Percentiles rank a stretch among this genome's conserved stretches.
Conservation (phyloP, 2,797 vertebrate species). For the Myioborus melanocephalus region DNA sequence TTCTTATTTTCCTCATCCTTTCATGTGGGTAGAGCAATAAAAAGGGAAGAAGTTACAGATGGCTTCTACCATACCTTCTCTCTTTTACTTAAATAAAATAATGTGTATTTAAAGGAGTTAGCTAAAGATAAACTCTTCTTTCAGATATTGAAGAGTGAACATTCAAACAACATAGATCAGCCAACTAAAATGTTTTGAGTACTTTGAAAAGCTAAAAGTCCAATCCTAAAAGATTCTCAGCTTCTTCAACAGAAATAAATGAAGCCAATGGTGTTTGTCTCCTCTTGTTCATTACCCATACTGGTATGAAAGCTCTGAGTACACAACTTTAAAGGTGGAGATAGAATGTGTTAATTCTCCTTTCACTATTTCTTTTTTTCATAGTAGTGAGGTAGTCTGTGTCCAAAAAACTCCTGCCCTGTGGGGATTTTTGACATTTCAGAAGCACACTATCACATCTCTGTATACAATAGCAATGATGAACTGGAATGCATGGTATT, state of each 20-base stretch:
- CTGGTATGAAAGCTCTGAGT: neutral
- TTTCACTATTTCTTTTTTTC: neutral
- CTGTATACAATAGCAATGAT: neutral
- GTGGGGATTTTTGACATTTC: neutral
- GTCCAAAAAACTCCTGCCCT: neutral
- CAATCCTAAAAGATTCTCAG: neutral
- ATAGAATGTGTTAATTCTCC: neutral
- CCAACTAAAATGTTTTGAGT: neutral
- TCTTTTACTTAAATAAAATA: neutral
- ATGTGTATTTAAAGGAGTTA: neutral
- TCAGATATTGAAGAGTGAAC: neutral
- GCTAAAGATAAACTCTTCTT: neutral
- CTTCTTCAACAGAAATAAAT: neutral
- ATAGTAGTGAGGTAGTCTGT: neutral
- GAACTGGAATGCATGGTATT: constrained; percentile 53
- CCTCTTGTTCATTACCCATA: neutral
- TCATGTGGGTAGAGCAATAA: neutral
- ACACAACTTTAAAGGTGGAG: neutral
- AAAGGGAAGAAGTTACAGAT: neutral
- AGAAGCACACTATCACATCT: neutral
- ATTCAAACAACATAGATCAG: neutral
- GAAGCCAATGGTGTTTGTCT: neutral
- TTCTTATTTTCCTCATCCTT: neutral
- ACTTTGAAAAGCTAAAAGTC: neutral
- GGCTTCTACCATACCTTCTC: neutral